Evolutionary conservation across 2,797 vertebrate species (phyloP).

Genomic region (Gadopsis bispinosus): DNA sequence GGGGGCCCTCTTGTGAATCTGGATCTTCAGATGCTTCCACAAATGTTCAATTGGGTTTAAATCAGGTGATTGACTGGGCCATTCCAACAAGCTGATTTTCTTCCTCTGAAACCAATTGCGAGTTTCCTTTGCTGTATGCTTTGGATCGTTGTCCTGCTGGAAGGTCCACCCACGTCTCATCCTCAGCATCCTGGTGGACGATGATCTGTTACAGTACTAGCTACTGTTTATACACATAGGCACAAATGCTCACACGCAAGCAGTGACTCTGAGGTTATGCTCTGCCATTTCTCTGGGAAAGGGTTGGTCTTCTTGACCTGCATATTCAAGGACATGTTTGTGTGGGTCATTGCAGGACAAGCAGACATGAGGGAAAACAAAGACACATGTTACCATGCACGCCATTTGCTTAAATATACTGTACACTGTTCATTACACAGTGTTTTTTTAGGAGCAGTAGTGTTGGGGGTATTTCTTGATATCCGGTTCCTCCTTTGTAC

Average conservation of each 20-base stretch:
- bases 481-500: not conserved
- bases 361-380: constrained; percentile 9
- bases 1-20: too few relatives aligned
- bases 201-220: constrained; percentile 45
- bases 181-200: too few relatives aligned
- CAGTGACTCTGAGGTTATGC: constrained; percentile 40
- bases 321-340: constrained; percentile 41
- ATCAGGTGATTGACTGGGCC: too few relatives aligned
- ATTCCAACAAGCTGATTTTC: too few relatives aligned
- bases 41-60: too few relatives aligned
- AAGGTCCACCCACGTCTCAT: too few relatives aligned
- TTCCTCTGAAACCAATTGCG: too few relatives aligned
- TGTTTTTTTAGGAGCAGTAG: not conserved
- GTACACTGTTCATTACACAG: not conserved
- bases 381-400: not conserved
- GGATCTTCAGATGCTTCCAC: too few relatives aligned
- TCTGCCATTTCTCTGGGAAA: constrained; percentile 38
- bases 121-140: too few relatives aligned
- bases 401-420: not conserved
- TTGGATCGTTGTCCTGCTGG: too few relatives aligned
- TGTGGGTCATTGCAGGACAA: constrained; percentile 27
- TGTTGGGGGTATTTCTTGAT: not conserved
- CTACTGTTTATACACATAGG: constrained; percentile 16
- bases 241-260: constrained; percentile 23
- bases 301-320: constrained; percentile 38